These are phyloP conservation scores for Campoplex capitator DNA, from an alignment of 2,888 invertebrate species.

Conservation along the genomic window DNA sequence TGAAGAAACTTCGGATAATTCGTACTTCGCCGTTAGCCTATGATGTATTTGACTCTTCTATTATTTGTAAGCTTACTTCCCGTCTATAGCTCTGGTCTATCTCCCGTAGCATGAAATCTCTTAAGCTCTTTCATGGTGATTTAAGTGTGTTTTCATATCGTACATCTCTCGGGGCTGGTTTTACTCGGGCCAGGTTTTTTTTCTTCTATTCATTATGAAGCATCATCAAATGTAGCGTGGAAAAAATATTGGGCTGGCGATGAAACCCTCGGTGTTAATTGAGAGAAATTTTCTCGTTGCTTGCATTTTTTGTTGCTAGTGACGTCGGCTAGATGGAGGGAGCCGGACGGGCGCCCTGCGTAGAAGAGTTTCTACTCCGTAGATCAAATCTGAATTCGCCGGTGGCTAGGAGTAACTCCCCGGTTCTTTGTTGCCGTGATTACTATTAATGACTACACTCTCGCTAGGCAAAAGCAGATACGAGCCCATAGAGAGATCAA, in stretches of 20 bases:
- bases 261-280: conserved; percentile 61
- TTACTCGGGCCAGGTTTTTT: conserved; percentile 3
- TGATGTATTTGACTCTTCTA: conserved; percentile 50
- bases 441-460: conserved; percentile 72
- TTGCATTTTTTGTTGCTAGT: conserved; percentile 56
- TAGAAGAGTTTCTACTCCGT: conserved; percentile 69
- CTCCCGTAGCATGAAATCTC: conserved; percentile 45
- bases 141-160: conserved; percentile 49
- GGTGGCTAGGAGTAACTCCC: conserved; percentile 54
- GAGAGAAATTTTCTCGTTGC: conserved; percentile 65
- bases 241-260: conserved; percentile 56
- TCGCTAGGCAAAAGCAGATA: conserved; percentile 53
- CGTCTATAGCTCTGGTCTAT: conserved; percentile 40
- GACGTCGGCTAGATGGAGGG: conserved; percentile 1
- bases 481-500: conserved; percentile 62
- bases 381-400: conserved; percentile 70
- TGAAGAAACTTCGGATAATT: conserved; percentile 62
- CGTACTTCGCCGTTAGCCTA: conserved; percentile 45
- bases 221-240: conserved; percentile 34
- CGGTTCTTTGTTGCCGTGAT: conserved; percentile 73
- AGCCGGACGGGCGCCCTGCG: conserved; percentile 49
- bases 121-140: conserved; percentile 41
- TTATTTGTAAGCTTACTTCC: conserved; percentile 19
- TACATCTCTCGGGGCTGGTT: conserved; percentile 39
- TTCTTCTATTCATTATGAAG: conserved; percentile 6